Conservation (phyloP, 2,113 vertebrate species). For the Platanista minor region DNA sequence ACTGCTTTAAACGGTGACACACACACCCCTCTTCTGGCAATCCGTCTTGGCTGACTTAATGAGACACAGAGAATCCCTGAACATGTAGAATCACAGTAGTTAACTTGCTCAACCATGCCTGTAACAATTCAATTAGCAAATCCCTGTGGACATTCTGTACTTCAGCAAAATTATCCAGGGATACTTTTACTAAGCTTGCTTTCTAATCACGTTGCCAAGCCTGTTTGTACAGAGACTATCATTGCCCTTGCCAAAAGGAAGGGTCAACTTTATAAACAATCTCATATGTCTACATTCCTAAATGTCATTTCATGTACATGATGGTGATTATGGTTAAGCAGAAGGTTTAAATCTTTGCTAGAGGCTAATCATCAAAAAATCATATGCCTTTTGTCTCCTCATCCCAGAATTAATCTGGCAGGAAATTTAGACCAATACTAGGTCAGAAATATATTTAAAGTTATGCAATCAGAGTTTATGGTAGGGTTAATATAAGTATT, state of each 20-base stretch:
- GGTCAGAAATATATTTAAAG: not conserved
- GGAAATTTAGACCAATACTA: not conserved
- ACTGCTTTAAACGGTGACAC: constrained; percentile 36
- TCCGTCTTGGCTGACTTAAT: constrained; percentile 61
- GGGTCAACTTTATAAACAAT: constrained; percentile 51
- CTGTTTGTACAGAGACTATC: not conserved
- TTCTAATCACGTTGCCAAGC: constrained; percentile 26
- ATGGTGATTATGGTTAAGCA: not conserved
- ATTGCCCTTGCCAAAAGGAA: constrained; percentile 45
- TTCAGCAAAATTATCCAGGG: constrained; percentile 20
- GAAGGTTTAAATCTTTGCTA: constrained; percentile 29
- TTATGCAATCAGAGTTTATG: not conserved
- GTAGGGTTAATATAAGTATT: not conserved
- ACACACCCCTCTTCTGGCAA: constrained; percentile 9
- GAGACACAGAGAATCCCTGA: constrained; percentile 40
- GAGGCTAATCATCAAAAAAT: not conserved
- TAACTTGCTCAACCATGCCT: constrained; percentile 65
- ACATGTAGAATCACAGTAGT: not conserved
- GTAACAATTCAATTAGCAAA: constrained; percentile 71
- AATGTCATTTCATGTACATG: not conserved
- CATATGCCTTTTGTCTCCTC: not conserved
- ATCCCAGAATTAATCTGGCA: not conserved
- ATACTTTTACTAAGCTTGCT: constrained; percentile 37
- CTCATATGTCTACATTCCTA: constrained; percentile 5
- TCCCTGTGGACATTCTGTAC: constrained; percentile 49